Evolutionary conservation across 92 coral and sea anemone genomes (phyloP).

Genomic region (Phenganax marumi): DNA sequence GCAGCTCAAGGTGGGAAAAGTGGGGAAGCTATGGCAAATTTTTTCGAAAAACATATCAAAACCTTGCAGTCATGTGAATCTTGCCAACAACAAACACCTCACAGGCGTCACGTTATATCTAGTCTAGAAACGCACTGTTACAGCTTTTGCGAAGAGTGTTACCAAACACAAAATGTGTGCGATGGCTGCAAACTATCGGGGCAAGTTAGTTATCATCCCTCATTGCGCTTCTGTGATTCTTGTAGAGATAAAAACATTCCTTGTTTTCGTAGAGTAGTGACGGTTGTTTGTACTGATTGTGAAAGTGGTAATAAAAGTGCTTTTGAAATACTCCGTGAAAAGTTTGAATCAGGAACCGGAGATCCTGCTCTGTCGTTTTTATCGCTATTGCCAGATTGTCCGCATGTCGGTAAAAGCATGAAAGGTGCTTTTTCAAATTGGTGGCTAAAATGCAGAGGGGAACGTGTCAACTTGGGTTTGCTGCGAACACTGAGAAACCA

Average conservation of each 20-base stretch:
- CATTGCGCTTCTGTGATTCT: conserved; percentile 44
- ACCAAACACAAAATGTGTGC: conserved; percentile 41
- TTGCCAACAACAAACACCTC: no score
- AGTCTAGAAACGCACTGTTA: conserved; percentile 9
- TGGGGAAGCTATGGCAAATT: conserved; percentile 46
- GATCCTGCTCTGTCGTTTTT: conserved; percentile 40
- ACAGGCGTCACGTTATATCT: conserved; percentile 23
- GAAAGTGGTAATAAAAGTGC: conserved; percentile 55
- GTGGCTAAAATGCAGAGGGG: conserved; percentile 63
- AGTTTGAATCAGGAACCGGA: conserved; percentile 37
- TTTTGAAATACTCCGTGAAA: conserved; percentile 35
- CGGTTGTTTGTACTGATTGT: conserved; percentile 55
- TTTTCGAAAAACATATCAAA: conserved; percentile 44
- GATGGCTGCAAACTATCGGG: conserved; percentile 39
- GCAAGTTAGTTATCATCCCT: conserved; percentile 48
- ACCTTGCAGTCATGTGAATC: not conserved
- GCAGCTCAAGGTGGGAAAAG: conserved; percentile 52
- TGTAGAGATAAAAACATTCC: conserved; percentile 38
- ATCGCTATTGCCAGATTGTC: conserved; percentile 54
- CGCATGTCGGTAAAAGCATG: conserved; percentile 62
- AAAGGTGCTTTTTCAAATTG: conserved; percentile 60
- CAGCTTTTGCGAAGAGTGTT: conserved; percentile 47
- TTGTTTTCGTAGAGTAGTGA: conserved; percentile 51
- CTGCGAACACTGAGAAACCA: conserved; percentile 61
- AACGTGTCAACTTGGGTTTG: conserved; percentile 48